Evolutionary conservation across 2,113 vertebrate species (phyloP).

Genomic region (Barbus barbus): DNA sequence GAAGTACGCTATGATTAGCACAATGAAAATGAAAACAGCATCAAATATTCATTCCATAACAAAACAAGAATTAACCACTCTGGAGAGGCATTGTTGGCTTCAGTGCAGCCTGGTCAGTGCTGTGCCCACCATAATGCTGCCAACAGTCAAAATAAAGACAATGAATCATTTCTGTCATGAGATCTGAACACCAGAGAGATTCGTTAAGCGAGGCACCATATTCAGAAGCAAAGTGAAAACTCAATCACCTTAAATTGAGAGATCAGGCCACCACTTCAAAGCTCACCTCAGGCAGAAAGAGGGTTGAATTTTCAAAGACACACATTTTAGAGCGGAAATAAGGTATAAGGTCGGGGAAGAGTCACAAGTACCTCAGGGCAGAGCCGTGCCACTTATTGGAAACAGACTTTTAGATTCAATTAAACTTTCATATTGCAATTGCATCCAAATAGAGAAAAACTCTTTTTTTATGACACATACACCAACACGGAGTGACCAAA

Average conservation of each 20-base stretch:
- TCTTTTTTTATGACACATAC: neutral
- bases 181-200: conserved; percentile 35
- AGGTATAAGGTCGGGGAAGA: neutral
- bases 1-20: neutral
- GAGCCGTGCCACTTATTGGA: neutral
- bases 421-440: conserved; percentile 9
- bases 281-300: neutral
- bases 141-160: conserved; percentile 44
- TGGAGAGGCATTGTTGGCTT: conserved; percentile 30
- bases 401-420: conserved; percentile 14
- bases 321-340: neutral
- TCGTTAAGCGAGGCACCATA: neutral
- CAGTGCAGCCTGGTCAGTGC: conserved; percentile 22
- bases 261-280: conserved; percentile 35
- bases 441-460: neutral
- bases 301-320: conserved; percentile 9
- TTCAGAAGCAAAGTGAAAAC: neutral
- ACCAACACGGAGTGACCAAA: neutral
- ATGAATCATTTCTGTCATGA: conserved; percentile 39
- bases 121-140: conserved; percentile 22
- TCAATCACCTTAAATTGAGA: conserved; percentile 28
- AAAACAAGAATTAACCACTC: conserved; percentile 33
- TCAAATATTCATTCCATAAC: conserved; percentile 9
- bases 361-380: conserved; percentile 3
- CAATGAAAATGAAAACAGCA: conserved; percentile 15